Conservation (phyloP, 2,888 invertebrate genomes). For the Erebia epiphron region DNA sequence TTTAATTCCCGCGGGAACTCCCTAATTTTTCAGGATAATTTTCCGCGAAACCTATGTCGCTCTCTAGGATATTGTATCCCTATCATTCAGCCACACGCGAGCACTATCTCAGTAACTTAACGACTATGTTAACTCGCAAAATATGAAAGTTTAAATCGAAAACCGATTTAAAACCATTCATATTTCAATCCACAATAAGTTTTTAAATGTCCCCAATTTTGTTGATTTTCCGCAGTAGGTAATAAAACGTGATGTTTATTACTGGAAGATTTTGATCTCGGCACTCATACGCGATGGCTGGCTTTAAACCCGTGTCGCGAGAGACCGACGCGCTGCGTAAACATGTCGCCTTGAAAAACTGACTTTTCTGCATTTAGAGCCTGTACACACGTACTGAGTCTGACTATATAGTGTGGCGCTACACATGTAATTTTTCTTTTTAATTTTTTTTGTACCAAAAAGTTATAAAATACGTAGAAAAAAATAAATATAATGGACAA, state of each 20-base stretch:
- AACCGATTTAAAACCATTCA: not conserved
- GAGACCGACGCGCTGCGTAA: slow-evolving; percentile 6
- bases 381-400: too few species aligned
- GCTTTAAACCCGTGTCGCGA: slow-evolving; percentile 18
- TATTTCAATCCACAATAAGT: slow-evolving; percentile 3
- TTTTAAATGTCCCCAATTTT: slow-evolving; percentile 6
- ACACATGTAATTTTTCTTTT: too few species aligned
- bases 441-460: too few species aligned
- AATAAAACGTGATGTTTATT: slow-evolving; percentile 29
- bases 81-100: too few species aligned
- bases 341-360: slow-evolving; percentile 9
- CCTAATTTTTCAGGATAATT: too few species aligned
- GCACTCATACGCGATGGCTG: slow-evolving; percentile 23
- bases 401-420: too few species aligned
- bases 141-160: not conserved
- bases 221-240: slow-evolving; percentile 12
- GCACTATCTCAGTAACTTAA: too few species aligned
- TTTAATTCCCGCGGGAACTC: too few species aligned
- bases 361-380: not conserved
- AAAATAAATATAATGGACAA: too few species aligned
- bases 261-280: slow-evolving; percentile 23
- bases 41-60: too few species aligned
- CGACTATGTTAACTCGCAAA: not conserved
- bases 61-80: too few species aligned
- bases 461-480: too few species aligned